Conservation (phyloP, 2,888 invertebrate genomes). For the Rhabditophanes sp. region DNA sequence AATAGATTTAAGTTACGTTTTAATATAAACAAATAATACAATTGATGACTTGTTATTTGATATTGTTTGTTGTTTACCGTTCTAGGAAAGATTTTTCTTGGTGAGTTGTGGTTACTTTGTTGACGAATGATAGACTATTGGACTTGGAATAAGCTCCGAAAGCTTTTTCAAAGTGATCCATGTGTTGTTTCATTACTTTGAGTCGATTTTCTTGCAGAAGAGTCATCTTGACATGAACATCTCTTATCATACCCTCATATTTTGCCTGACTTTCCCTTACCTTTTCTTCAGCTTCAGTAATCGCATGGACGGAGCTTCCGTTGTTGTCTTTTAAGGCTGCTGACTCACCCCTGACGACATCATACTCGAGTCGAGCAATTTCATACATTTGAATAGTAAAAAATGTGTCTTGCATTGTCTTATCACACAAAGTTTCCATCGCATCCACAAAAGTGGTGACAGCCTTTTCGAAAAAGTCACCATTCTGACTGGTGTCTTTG, state of each 20-base stretch:
- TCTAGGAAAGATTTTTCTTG: no score
- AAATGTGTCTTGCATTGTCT: conserved; percentile 87
- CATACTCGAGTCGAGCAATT: conserved; percentile 68
- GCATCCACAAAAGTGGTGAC: conserved; percentile 89
- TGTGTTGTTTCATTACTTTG: conserved; percentile 11
- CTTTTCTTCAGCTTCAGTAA: conserved; percentile 58
- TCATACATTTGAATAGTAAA: conserved; percentile 63
- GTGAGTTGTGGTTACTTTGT: no score
- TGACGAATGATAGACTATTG: no score
- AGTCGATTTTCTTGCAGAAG: conserved; percentile 12
- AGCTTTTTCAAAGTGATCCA: conserved; percentile 8
- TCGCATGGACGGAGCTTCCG: conserved; percentile 25
- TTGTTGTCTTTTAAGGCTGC: conserved; percentile 62
- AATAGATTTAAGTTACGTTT: no score
- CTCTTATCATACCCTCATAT: conserved; percentile 77
- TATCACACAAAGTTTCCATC: conserved; percentile 83
- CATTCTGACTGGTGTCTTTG: conserved; percentile 54
- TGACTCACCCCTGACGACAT: conserved; percentile 86
- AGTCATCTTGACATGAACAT: conserved; percentile 55
- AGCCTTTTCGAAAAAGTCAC: conserved; percentile 52
- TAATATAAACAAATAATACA: no score
- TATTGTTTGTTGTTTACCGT: no score
- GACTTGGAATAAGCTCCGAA: no score
- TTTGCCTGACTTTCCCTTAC: conserved; percentile 70
- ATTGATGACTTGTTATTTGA: no score